phyloP scores from a whole-genome alignment of 2,797 vertebrate genomes.

The Fistularia commersonii region DNA sequence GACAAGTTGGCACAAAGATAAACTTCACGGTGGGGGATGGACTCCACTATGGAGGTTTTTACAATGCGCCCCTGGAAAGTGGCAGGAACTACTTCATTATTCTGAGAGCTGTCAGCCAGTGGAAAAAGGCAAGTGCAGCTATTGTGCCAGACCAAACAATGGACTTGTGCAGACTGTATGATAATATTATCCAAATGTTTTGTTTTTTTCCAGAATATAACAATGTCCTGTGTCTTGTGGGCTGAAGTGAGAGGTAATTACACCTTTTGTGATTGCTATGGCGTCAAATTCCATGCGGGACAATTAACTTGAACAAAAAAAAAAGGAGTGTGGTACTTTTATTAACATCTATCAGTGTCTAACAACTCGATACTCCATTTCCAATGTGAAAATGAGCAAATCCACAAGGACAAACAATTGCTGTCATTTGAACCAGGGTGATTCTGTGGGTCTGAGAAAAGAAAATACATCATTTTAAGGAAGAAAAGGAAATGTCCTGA shows the following conservation, averaged over 20 bases:
- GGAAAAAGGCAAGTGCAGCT: constrained; percentile 80
- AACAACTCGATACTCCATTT: too few species aligned
- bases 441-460: too few species aligned
- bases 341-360: too few species aligned
- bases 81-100: constrained; percentile 84
- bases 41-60: constrained; percentile 80
- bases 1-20: constrained; percentile 68
- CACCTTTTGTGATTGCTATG: neutral
- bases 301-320: too few species aligned
- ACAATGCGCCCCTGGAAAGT: constrained; percentile 83
- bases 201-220: constrained; percentile 50
- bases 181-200: neutral
- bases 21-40: constrained; percentile 85
- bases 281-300: neutral
- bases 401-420: too few species aligned
- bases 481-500: too few species aligned
- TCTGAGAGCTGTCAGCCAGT: constrained; percentile 83
- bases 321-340: too few species aligned
- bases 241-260: constrained; percentile 72
- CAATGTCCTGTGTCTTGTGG: constrained; percentile 74
- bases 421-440: too few species aligned
- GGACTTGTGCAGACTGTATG: too few species aligned
- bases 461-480: too few species aligned
- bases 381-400: too few species aligned
- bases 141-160: neutral